Conservation (phyloP, 2,113 vertebrate species). For the Lanius ludovicianus region DNA sequence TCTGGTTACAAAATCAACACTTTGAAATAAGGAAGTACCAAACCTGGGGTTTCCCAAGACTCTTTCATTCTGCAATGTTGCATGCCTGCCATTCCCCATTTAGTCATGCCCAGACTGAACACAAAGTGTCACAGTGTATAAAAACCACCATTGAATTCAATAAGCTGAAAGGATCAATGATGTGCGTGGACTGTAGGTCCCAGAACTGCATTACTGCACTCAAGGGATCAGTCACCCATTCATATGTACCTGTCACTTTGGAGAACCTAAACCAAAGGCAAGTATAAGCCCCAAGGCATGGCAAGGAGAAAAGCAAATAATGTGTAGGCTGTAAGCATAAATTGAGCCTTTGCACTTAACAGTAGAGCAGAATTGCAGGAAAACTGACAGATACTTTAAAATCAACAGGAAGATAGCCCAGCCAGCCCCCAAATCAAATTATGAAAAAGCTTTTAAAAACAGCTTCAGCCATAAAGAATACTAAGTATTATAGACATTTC, state of each 20-base stretch:
- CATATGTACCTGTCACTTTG: background rate
- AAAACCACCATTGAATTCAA: background rate
- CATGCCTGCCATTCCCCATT: background rate
- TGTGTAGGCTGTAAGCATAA: background rate
- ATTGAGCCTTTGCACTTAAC: background rate
- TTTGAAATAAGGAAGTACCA: slow-evolving; percentile 5
- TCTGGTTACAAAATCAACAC: slow-evolving; percentile 3
- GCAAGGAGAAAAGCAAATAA: background rate
- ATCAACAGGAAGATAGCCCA: background rate
- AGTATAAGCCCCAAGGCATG: background rate
- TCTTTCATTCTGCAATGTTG: background rate
- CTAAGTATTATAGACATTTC: background rate
- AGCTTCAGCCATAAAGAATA: background rate
- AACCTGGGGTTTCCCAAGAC: background rate
- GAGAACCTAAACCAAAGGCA: background rate
- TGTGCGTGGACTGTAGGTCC: too few species aligned
- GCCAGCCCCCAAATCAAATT: background rate
- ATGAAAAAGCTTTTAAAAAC: background rate
- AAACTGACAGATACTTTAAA: background rate
- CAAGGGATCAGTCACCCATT: background rate
- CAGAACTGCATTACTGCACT: background rate
- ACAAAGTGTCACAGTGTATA: background rate
- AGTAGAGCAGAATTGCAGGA: background rate
- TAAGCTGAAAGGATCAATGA: background rate
- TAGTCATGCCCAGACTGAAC: background rate